Base-by-base conservation (phyloP, 2,113 vertebrate species). In the Colossoma macropomum region DNA sequence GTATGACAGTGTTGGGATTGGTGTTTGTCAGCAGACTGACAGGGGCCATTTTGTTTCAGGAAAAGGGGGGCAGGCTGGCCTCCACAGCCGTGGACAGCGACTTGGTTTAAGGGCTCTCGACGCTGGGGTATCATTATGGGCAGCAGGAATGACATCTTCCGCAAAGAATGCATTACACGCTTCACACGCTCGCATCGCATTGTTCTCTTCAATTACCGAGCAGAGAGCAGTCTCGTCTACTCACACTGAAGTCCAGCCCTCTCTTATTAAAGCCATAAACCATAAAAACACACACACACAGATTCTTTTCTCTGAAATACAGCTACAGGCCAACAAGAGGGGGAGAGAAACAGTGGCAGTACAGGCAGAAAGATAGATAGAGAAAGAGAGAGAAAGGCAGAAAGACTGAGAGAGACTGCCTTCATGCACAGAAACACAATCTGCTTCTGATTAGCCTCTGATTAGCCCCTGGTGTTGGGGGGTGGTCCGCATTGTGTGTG, bases 391-490 rank as follows among this genome's bases (percentile, higher is more conserved):
- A 32, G 23, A 59, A 60, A n/a, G 41, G 41, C 34, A 78, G 68
- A 77, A 6, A 50, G 32, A 76, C 52, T n/a, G 38, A 79, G 59
- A 34, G 78, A 74, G 54, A 28, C 60, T 74, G 68, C 85, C 48
- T 21, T 75, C 89, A 91, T 80, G 83, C 84, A 41, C 78, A 70
- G 78, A 87, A 80, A 82, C 30, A 82, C 90, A 92, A 90, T 88
- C 91, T 92, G 92, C 85, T 84, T 81, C 80, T 85, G 85, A 92
- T 92, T 90, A 90, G 73, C 74, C 28, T 32, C 59, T 73, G 73
- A 73, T 83, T 80, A 84, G 86, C 87, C 86, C 83, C 77, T 91
- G 86, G 77, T 80, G 83, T 25, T 85, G 82, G 87, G 75, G 84
- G 77, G 89, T 88, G 76, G 60, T n/a, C 86, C 85, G 86, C 89